A percentile compares a stretch with the other conserved stretches of the same genome.
Conservation (phyloP, 1,140 invertebrate species). For the Drosophila ohnishii region DNA sequence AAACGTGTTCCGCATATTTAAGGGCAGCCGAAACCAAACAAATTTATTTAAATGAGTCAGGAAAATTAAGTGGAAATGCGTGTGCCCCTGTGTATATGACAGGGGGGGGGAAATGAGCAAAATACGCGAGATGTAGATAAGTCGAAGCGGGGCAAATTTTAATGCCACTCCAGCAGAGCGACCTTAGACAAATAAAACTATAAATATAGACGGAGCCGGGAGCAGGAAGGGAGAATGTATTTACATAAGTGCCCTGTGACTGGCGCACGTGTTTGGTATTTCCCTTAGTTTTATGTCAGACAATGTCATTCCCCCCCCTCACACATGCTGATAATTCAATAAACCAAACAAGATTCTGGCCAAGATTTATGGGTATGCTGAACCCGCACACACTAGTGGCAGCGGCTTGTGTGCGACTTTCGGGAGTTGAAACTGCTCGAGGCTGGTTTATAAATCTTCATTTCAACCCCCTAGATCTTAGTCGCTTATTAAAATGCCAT, state of each 20-base stretch:
- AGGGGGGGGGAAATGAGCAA: slow-evolving; percentile 19
- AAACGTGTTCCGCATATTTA: slow-evolving; percentile 23
- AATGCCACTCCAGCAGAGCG: slow-evolving; percentile 36
- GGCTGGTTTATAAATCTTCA: slow-evolving; percentile 73
- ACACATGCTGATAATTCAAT: slow-evolving; percentile 68
- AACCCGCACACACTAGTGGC: slow-evolving; percentile 46
- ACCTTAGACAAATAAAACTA: slow-evolving; percentile 76
- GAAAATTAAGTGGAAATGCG: slow-evolving; percentile 66
- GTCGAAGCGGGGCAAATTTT: slow-evolving; percentile 45
- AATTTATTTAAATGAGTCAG: slow-evolving; percentile 74
- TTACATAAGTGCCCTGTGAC: slow-evolving; percentile 68
- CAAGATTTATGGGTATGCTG: slow-evolving; percentile 74
- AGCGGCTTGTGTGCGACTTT: slow-evolving; percentile 11
- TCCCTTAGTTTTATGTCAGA: slow-evolving; percentile 73
- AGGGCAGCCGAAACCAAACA: slow-evolving; percentile 32
- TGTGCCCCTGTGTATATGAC: slow-evolving; percentile 3
- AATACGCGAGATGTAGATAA: slow-evolving; percentile 72
- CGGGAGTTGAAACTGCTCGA: slow-evolving; percentile 36
- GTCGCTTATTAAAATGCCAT: slow-evolving; percentile 74
- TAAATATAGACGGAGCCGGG: slow-evolving; percentile 54
- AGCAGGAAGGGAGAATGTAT: slow-evolving; percentile 28
- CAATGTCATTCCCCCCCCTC: slow-evolving; percentile 40
- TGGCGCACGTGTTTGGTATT: slow-evolving; percentile 74
- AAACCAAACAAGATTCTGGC: slow-evolving; percentile 76
- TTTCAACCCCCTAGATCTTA: slow-evolving; percentile 49